These are phyloP conservation scores for Rhamphomyia laevipes DNA, from an alignment of 2,888 invertebrate genomes.

Conservation along the genomic window DNA sequence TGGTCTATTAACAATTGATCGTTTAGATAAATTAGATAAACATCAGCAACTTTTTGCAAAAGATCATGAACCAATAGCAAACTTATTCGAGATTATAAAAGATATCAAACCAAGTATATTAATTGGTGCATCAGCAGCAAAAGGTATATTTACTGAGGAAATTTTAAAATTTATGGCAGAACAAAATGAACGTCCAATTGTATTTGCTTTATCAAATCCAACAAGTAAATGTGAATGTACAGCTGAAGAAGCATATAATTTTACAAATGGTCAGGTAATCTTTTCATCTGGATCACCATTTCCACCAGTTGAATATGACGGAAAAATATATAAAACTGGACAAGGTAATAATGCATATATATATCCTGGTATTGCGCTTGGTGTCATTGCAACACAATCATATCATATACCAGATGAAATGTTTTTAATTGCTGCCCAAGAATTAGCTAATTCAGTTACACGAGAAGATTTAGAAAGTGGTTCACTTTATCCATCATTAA, in stretches of 20 bases:
- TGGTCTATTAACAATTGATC: slow-evolving; percentile 67
- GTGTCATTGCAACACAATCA: slow-evolving; percentile 82
- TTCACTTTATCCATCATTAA: slow-evolving; percentile 85
- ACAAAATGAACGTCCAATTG: slow-evolving; percentile 78
- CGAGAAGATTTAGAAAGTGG: slow-evolving; percentile 72
- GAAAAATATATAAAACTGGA: slow-evolving; percentile 75
- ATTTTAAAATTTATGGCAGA: slow-evolving; percentile 77
- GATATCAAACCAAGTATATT: slow-evolving; percentile 80
- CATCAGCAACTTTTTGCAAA: slow-evolving; percentile 65
- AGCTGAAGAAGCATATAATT: slow-evolving; percentile 81
- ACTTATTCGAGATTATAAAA: slow-evolving; percentile 67
- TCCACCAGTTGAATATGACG: slow-evolving; percentile 66
- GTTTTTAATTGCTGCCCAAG: slow-evolving; percentile 93
- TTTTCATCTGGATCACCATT: slow-evolving; percentile 97
- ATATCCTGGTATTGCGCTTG: slow-evolving; percentile 92
- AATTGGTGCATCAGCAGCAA: slow-evolving; percentile 82
- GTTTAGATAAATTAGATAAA: slow-evolving; percentile 44
- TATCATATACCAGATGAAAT: slow-evolving; percentile 88
- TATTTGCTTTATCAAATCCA: slow-evolving; percentile 97
- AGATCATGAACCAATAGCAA: slow-evolving; percentile 65
- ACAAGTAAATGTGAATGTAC: slow-evolving; percentile 98
- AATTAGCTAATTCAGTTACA: slow-evolving; percentile 68
- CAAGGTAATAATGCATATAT: slow-evolving; percentile 98
- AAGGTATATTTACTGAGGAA: slow-evolving; percentile 81
- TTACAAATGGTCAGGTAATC: slow-evolving; percentile 82